Evolutionary conservation across 2,113 vertebrate genomes (phyloP), one percentile per base, ranked within the genome.

Genomic region (Noturus placidus): DNA sequence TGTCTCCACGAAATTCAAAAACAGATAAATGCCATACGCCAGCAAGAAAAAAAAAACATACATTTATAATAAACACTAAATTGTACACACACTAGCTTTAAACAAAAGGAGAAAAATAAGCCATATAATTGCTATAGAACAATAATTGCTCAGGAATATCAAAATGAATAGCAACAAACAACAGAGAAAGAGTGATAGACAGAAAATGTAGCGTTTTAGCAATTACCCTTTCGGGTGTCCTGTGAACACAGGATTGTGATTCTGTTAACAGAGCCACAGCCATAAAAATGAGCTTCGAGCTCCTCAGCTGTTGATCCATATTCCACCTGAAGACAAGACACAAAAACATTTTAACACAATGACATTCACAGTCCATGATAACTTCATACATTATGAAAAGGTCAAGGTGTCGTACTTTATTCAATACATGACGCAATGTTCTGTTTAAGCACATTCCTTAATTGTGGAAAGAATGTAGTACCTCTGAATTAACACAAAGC

Each of bases 301-400:
- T 98, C 97, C 91, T 98, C 97, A 82, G 97, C 97, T 4, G 97
- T 98, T 11, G 97, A 97, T 11, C 97, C 97, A 5, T 98, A 98
- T 92, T 97, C 97, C 92, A 98, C 97, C 97, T 98, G 89, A 6
- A 87, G 13, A 74, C 74, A 11, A 50, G 5, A 87, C 38, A 69
- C 20, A 56, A 46, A 46, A 56, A 35, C 2, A 46, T 78, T 33
- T 19, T 4, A 30, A 81, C n/a, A 59, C 15, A 8, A 50, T 50
- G 25, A 50, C 11, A 15, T 50, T 74, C 70, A 14, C 27, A 52
- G 25, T 52, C 52, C 25, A 17, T 52, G 25, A 52, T n/a, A 52
- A 27, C 22, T 1, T n/a, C 27, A 30, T 78, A 52, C 27, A 52
- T 52, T 54, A 78, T n/a, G 14, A 17, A 78, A 79, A 79, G 2